phyloP scores from a whole-genome alignment of 2,797 vertebrate species.

The Oreochromis grahami region DNA sequence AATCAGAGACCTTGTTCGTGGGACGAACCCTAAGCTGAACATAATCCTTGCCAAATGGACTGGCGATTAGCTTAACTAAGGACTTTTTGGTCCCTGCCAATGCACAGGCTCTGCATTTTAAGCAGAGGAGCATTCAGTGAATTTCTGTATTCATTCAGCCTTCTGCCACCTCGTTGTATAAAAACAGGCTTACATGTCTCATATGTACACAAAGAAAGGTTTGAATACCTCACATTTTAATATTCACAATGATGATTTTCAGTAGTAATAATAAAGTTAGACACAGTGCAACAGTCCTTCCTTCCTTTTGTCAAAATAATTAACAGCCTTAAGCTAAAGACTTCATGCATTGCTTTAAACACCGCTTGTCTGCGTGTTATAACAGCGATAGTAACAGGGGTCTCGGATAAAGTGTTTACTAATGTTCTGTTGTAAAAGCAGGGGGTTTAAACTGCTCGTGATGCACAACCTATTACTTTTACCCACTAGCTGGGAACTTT shows the following conservation, averaged over 20 bases:
- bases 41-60: constrained; percentile 76
- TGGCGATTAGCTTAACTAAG: constrained; percentile 73
- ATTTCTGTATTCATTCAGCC: constrained; percentile 61
- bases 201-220: constrained; percentile 2
- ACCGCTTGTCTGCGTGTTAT: background rate
- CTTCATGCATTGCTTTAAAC: background rate
- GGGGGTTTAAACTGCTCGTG: constrained; percentile 11
- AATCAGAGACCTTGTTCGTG: constrained; percentile 69
- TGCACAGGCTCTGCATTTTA: constrained; percentile 67
- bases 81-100: constrained; percentile 65
- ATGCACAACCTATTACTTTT: constrained; percentile 31
- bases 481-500: background rate
- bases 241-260: background rate
- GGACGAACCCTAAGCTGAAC: constrained; percentile 57
- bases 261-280: background rate
- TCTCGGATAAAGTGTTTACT: constrained; percentile 8
- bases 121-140: constrained; percentile 59
- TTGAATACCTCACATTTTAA: background rate
- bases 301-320: background rate
- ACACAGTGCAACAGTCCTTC: background rate
- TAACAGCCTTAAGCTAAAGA: background rate
- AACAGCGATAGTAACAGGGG: background rate
- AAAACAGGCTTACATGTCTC: constrained; percentile 21
- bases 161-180: constrained; percentile 21
- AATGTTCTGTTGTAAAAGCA: constrained; percentile 15